phyloP scores from a whole-genome alignment of 2,888 invertebrate genomes.

The Noctua janthe region DNA sequence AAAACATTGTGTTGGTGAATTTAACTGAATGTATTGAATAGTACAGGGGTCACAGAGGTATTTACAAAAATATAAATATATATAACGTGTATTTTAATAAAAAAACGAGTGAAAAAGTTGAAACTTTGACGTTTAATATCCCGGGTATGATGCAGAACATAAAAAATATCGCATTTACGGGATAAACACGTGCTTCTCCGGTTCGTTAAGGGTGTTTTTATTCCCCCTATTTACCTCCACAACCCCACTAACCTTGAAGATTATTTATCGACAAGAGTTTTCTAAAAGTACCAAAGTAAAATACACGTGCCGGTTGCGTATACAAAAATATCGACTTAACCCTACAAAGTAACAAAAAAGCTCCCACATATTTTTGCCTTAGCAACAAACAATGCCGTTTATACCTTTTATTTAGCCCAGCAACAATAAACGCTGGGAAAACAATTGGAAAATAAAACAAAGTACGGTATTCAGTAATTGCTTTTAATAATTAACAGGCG shows the following conservation, averaged over 20 bases:
- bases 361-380: background rate
- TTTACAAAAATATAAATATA: background rate
- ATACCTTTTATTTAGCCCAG: conserved; percentile 17
- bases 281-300: background rate
- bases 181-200: background rate
- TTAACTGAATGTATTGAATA: background rate
- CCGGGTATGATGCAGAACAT: background rate
- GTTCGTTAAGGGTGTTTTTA: too few relatives aligned
- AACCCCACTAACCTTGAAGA: background rate
- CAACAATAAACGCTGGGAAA: conserved; percentile 48
- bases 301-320: background rate
- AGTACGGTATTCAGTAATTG: conserved; percentile 72
- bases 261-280: background rate
- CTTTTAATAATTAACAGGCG: conserved; percentile 84
- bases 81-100: too few relatives aligned
- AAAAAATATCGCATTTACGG: background rate
- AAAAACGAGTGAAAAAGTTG: background rate
- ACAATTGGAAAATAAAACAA: conserved; percentile 56
- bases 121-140: background rate
- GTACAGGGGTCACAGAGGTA: background rate
- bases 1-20: background rate
- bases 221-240: too few relatives aligned
- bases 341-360: background rate
- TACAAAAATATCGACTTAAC: background rate
- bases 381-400: conserved; percentile 17